phyloP scores from a whole-genome alignment of 2,113 vertebrate species.

The Tachycineta bicolor region DNA sequence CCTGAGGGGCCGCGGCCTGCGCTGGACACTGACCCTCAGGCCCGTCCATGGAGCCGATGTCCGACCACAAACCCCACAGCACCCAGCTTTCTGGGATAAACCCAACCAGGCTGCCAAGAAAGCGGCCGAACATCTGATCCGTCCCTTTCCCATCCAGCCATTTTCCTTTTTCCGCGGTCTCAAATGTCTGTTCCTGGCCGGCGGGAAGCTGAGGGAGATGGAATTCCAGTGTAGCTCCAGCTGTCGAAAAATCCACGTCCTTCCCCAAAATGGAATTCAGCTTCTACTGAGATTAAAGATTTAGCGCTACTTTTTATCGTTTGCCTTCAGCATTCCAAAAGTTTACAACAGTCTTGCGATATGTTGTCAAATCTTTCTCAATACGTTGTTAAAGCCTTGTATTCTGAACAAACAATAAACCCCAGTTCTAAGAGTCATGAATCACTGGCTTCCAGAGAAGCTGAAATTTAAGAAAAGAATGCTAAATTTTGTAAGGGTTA shows the following conservation, averaged over 20 bases:
- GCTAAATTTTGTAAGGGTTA: neutral
- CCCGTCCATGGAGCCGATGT: rapidly evolving
- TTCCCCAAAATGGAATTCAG: neutral
- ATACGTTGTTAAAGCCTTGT: neutral
- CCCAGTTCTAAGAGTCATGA: neutral
- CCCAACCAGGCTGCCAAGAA: neutral
- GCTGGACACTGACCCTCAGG: rapidly evolving
- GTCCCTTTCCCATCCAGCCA: neutral
- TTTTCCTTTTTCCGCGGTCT: neutral
- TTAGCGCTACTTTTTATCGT: neutral
- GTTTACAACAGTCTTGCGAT: neutral
- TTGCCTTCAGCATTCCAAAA: neutral
- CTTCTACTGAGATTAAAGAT: neutral
- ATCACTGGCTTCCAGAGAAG: neutral
- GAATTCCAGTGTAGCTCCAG: neutral
- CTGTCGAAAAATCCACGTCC: neutral
- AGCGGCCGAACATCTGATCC: neutral
- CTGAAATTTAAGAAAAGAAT: neutral
- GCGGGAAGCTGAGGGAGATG: neutral
- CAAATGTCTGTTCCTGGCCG: neutral
- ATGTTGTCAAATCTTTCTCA: neutral
- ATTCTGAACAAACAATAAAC: neutral
- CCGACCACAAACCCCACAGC: neutral
- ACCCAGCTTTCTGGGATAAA: neutral
- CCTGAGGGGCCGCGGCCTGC: rapidly evolving